Percentiles rank a stretch among this genome's conserved stretches.
These are phyloP conservation scores for Latheticus oryzae DNA, from an alignment of 2,888 invertebrate genomes.

Conservation along the genomic window DNA sequence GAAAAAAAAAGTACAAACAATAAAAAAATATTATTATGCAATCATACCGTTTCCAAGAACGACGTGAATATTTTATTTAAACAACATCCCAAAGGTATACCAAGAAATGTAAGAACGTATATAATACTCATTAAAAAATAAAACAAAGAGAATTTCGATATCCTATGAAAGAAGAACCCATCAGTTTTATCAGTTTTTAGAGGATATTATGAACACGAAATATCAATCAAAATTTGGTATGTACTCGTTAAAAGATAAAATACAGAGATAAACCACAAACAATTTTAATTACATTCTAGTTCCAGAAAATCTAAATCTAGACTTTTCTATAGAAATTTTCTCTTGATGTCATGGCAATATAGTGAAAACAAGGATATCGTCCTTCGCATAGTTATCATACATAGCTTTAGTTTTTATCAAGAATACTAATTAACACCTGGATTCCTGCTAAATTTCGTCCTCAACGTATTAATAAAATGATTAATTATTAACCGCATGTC, in stretches of 20 bases:
- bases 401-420: background rate
- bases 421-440: slow-evolving; percentile 40
- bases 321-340: no score
- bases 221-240: slow-evolving; percentile 5
- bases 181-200: slow-evolving; percentile 22
- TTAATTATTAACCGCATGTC: slow-evolving; percentile 39
- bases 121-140: no score
- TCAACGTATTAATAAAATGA: slow-evolving; percentile 29
- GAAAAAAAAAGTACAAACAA: slow-evolving; percentile 13
- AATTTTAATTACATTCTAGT: no score
- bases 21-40: slow-evolving; percentile 21
- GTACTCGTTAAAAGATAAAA: background rate
- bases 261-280: no score
- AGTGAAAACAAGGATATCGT: background rate
- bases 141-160: no score
- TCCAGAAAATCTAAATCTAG: no score
- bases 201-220: slow-evolving; percentile 15
- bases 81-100: slow-evolving; percentile 8
- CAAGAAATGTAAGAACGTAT: slow-evolving; percentile 1
- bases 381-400: background rate
- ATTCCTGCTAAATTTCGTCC: slow-evolving; percentile 35
- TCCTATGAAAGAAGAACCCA: no score
- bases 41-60: slow-evolving; percentile 22
- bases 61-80: slow-evolving; percentile 15
- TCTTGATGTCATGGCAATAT: no score